Conservation (phyloP, 2,888 invertebrate genomes). For the Hipparchia sbordonii region DNA sequence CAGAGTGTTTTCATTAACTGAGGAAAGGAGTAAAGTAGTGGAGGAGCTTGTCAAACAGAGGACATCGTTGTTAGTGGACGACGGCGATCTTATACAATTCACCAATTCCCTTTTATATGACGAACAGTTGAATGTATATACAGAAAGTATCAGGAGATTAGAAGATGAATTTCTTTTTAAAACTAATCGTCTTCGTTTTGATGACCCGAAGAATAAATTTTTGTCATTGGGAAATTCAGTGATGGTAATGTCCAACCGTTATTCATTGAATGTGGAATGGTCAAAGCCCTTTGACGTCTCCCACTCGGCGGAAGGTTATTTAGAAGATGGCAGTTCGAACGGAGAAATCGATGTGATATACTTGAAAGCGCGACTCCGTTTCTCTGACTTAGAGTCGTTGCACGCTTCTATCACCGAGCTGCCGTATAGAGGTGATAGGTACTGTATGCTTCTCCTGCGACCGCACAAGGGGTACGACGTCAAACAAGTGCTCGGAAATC, state of each 20-base stretch:
- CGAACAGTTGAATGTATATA: not conserved
- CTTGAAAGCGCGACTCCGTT: conserved; percentile 80
- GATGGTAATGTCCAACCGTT: no score
- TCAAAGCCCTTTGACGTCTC: not conserved
- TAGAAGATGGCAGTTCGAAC: not conserved
- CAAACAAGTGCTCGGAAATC: conserved; percentile 74
- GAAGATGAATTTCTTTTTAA: not conserved
- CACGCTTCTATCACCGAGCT: conserved; percentile 85
- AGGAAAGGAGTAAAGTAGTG: not conserved
- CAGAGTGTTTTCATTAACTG: no score
- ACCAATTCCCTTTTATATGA: not conserved
- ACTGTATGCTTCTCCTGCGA: conserved; percentile 85
- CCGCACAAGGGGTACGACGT: conserved; percentile 81
- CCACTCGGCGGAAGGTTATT: not conserved
- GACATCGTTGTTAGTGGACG: not conserved
- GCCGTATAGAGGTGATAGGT: conserved; percentile 83
- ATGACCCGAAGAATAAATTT: conserved; percentile 49
- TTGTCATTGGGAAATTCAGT: no score
- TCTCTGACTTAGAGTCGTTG: conserved; percentile 78
- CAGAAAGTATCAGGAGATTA: not conserved
- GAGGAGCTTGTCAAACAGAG: not conserved
- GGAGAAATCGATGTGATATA: not conserved
- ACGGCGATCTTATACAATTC: conserved; percentile 31
- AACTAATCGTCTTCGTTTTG: not conserved
- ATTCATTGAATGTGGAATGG: no score